These are phyloP conservation scores for Acipenser ruthenus DNA, from an alignment of 2,797 vertebrate genomes.

Conservation along the genomic window DNA sequence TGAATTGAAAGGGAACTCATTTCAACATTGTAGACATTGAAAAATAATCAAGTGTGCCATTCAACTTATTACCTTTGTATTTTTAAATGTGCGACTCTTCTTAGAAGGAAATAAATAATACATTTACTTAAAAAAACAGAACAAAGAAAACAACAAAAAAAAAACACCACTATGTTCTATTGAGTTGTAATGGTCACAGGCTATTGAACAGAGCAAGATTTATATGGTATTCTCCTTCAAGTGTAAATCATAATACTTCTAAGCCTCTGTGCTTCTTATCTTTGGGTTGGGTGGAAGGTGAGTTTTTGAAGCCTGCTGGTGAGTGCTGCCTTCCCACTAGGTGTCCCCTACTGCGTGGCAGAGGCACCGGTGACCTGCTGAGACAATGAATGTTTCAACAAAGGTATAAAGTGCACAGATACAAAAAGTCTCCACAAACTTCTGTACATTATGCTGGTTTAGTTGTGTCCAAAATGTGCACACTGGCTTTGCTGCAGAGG, in stretches of 20 bases:
- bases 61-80: too few relatives aligned
- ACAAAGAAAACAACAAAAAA: too few relatives aligned
- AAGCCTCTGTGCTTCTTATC: not conserved
- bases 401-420: too few relatives aligned
- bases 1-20: too few relatives aligned
- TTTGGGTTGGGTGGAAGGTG: not conserved
- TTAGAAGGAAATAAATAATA: too few relatives aligned
- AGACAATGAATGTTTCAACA: not conserved
- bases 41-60: too few relatives aligned
- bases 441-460: not conserved
- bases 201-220: not conserved
- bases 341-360: not conserved
- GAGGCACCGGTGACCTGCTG: not conserved
- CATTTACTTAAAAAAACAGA: too few relatives aligned
- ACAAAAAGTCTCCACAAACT: not conserved
- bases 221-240: not conserved
- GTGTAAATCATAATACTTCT: not conserved
- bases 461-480: constrained; percentile 5
- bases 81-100: too few relatives aligned
- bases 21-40: too few relatives aligned
- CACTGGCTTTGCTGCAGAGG: too few relatives aligned
- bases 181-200: too few relatives aligned
- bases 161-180: too few relatives aligned
- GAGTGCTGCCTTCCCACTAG: not conserved
- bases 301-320: not conserved